Conservation (phyloP, 2,113 vertebrate species). For the Tragelaphus buxtoni region DNA sequence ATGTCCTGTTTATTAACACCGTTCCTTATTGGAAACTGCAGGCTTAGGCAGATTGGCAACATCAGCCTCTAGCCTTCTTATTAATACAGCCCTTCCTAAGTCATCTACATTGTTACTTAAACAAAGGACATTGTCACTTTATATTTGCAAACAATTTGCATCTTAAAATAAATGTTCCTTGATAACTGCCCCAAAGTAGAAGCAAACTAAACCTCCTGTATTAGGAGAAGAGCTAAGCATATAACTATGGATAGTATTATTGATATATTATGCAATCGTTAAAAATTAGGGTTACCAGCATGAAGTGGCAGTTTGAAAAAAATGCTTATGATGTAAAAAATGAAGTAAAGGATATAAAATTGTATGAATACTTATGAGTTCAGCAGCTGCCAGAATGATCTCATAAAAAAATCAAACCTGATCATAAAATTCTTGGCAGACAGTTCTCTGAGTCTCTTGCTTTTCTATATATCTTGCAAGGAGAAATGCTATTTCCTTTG, state of each 20-base stretch:
- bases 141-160: not conserved
- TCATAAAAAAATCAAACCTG: not conserved
- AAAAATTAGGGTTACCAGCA: not conserved
- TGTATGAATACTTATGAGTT: not conserved
- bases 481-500: not conserved
- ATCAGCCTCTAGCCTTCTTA: not conserved
- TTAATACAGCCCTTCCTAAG: not conserved
- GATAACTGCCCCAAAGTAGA: not conserved
- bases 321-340: not conserved
- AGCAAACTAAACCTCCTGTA: not conserved
- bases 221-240: not conserved
- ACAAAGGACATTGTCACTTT: not conserved
- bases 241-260: not conserved
- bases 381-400: not conserved
- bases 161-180: conserved; percentile 20
- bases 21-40: not conserved
- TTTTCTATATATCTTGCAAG: not conserved
- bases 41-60: not conserved
- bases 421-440: not conserved
- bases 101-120: not conserved
- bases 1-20: not conserved
- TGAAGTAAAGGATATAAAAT: not conserved
- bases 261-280: not conserved
- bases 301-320: not conserved
- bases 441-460: not conserved